Conservation (phyloP, 2,888 invertebrate genomes). For the Arenicola marina region DNA sequence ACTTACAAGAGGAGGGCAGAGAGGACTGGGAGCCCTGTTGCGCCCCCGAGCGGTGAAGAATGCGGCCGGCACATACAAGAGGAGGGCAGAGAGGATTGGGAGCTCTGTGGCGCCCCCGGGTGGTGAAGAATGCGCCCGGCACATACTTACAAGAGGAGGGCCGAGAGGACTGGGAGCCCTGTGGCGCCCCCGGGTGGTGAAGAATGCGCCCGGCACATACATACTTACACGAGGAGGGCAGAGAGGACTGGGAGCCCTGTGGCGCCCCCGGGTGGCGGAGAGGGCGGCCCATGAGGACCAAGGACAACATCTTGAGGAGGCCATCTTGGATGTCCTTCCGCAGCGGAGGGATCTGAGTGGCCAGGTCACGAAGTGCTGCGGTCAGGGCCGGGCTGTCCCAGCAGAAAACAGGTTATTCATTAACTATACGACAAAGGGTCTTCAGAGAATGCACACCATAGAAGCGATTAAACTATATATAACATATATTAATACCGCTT, state of each 20-base stretch:
- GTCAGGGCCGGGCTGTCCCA: conserved; percentile 77
- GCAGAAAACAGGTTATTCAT: not conserved
- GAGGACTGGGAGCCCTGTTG: no score
- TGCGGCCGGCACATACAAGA: no score
- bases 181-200: conserved; percentile 65
- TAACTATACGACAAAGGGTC: no score
- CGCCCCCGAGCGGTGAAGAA: no score
- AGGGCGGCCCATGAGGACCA: conserved; percentile 86
- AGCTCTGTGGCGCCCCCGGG: conserved; percentile 42
- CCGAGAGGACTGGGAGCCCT: not conserved
- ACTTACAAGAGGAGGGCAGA: no score
- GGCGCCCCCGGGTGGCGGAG: conserved; percentile 68
- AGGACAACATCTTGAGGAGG: conserved; percentile 85
- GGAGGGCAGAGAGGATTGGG: not conserved
- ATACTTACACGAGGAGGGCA: not conserved
- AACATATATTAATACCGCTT: no score
- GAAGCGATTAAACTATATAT: no score
- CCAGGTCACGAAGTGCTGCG: conserved; percentile 86
- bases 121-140: conserved; percentile 83
- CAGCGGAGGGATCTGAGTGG: conserved; percentile 82
- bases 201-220: conserved; percentile 85
- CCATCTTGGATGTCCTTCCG: conserved; percentile 92
- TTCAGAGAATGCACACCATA: not conserved
- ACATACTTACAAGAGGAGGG: not conserved
- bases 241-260: not conserved